Evolutionary conservation across 1,140 invertebrate species (phyloP).

Genomic region (Penaeus indicus): DNA sequence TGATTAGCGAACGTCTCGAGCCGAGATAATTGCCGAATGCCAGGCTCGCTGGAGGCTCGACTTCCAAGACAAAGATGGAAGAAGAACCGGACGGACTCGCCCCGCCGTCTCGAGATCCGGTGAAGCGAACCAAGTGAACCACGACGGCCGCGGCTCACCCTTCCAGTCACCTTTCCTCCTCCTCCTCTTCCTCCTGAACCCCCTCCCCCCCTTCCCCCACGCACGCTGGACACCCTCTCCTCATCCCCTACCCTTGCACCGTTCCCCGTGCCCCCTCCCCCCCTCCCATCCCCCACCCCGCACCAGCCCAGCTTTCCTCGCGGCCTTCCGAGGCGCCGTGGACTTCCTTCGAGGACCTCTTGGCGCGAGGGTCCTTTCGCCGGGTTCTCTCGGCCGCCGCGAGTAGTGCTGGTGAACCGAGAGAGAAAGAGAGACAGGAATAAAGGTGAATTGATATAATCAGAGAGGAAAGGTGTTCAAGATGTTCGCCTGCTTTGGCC

Average conservation of each 20-base stretch:
- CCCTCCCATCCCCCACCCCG: too few relatives aligned
- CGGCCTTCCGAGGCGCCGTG: too few relatives aligned
- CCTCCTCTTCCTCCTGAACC: not conserved
- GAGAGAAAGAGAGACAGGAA: too few relatives aligned
- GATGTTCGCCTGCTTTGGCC: slow-evolving; percentile 47
- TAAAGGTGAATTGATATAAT: too few relatives aligned
- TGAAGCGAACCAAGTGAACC: slow-evolving; percentile 2
- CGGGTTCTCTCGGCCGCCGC: too few relatives aligned
- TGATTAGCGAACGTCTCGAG: not conserved
- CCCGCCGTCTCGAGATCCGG: slow-evolving; percentile 14
- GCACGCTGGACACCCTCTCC: not conserved
- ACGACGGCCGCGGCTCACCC: not conserved
- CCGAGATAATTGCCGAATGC: not conserved
- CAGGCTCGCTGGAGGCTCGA: not conserved
- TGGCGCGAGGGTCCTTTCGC: too few relatives aligned
- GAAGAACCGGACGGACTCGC: slow-evolving; percentile 21
- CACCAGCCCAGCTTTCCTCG: too few relatives aligned
- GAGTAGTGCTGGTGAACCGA: too few relatives aligned
- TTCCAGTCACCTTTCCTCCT: not conserved
- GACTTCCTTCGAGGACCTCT: too few relatives aligned
- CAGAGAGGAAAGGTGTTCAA: too few relatives aligned
- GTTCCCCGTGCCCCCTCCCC: not conserved
- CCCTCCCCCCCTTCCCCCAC: not conserved
- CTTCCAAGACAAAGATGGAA: not conserved
- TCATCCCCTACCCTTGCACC: not conserved